phyloP scores from a whole-genome alignment of 2,888 invertebrate species.

The Tigriopus californicus region DNA sequence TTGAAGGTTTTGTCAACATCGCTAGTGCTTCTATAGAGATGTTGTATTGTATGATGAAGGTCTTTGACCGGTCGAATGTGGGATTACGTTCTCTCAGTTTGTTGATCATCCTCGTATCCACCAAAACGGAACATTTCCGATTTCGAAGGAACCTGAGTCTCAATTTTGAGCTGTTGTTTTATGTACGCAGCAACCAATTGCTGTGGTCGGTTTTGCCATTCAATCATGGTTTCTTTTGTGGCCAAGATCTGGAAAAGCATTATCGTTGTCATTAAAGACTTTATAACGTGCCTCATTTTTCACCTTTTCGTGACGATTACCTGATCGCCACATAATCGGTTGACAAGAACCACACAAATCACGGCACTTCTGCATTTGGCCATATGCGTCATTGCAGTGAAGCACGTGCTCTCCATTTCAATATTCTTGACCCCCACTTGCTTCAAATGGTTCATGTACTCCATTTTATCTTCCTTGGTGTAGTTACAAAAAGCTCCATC shows the following conservation, averaged over 20 bases:
- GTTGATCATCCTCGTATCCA: background rate
- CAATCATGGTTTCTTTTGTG: constrained; percentile 68
- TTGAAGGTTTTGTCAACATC: no score
- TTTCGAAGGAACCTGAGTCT: background rate
- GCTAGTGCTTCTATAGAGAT: no score
- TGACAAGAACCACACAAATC: constrained; percentile 75
- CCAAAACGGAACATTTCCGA: background rate
- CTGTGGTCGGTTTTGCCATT: constrained; percentile 79
- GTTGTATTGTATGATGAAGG: no score
- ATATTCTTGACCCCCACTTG: constrained; percentile 74
- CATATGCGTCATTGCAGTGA: constrained; percentile 79
- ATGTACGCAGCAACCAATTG: constrained; percentile 62
- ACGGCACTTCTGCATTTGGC: constrained; percentile 85
- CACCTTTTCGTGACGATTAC: constrained; percentile 30
- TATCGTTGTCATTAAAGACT: background rate
- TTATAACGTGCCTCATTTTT: background rate
- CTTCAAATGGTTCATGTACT: constrained; percentile 50
- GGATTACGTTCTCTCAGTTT: background rate
- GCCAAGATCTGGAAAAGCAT: constrained; percentile 45
- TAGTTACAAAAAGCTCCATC: constrained; percentile 96
- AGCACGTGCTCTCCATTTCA: constrained; percentile 89
- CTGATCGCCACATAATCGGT: constrained; percentile 85
- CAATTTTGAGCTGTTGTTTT: background rate
- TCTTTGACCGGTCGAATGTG: no score
- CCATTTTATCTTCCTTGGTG: constrained; percentile 69